Evolutionary conservation across 2,113 vertebrate species (phyloP).

Genomic region (Paramormyrops kingsleyae): DNA sequence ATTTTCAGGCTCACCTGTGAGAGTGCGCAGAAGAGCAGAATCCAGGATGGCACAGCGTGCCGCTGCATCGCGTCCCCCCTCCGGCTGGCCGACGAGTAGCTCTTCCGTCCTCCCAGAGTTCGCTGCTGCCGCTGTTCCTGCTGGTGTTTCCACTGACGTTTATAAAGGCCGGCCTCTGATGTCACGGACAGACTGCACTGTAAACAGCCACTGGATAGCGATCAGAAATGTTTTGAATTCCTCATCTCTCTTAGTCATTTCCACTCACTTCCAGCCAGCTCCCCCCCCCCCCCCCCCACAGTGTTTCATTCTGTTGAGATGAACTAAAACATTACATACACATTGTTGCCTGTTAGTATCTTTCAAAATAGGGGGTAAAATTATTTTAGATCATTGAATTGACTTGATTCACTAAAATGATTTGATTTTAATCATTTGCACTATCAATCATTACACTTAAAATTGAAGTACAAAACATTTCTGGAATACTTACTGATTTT

Average conservation of each 20-base stretch:
- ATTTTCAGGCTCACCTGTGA: conserved; percentile 52
- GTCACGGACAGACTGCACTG: conserved; percentile 61
- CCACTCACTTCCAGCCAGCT: conserved; percentile 43
- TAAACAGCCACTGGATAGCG: conserved; percentile 58
- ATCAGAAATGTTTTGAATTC: conserved; percentile 70
- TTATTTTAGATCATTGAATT: conserved; percentile 33
- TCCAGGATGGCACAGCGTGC: conserved; percentile 33
- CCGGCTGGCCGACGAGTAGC: conserved; percentile 16
- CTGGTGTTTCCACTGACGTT: conserved; percentile 56
- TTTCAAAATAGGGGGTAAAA: conserved; percentile 26
- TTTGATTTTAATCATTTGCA: neutral
- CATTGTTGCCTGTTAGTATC: conserved; percentile 27
- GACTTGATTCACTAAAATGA: neutral
- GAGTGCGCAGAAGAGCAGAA: conserved; percentile 49
- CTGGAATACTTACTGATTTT: neutral
- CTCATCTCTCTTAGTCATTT: conserved; percentile 56
- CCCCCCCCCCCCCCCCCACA: conserved; percentile 29
- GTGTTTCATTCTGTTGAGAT: conserved; percentile 34
- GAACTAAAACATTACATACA: conserved; percentile 38
- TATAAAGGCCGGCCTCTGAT: conserved; percentile 65
- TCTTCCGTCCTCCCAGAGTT: conserved; percentile 26
- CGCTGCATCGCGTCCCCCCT: conserved; percentile 40
- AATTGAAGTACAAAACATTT: neutral
- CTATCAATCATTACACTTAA: neutral
- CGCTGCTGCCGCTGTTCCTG: conserved; percentile 25